A percentile compares a stretch with the other conserved stretches of the same genome.
These are phyloP conservation scores for Clarias batrachus DNA, from an alignment of 2,113 vertebrate genomes.

Conservation along the genomic window DNA sequence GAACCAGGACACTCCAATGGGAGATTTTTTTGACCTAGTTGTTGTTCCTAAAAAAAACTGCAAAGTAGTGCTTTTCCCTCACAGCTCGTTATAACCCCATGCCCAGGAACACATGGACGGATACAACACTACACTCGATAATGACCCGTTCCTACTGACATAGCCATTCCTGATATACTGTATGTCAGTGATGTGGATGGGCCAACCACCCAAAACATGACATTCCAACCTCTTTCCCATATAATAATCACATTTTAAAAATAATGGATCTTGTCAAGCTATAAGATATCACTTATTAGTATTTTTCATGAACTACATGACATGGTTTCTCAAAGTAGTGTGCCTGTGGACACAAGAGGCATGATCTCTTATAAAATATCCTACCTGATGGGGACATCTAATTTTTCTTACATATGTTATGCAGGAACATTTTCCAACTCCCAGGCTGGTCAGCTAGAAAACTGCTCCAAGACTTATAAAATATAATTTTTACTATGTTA, in stretches of 20 bases:
- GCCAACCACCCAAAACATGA: not conserved
- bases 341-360: not conserved
- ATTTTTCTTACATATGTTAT: not conserved
- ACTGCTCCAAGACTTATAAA: not conserved
- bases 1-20: not conserved
- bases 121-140: constrained; percentile 12
- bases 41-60: not conserved
- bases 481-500: not conserved
- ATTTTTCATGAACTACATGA: not conserved
- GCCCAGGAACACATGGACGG: not conserved
- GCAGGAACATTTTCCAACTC: not conserved
- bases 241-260: not conserved
- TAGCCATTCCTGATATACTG: not conserved
- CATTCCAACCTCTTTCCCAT: not conserved
- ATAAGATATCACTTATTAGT: not conserved
- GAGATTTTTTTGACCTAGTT: not conserved
- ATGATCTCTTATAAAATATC: not conserved
- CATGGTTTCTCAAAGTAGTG: not conserved
- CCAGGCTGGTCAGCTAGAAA: not conserved
- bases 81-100: not conserved
- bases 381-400: not conserved
- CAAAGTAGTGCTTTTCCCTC: not conserved
- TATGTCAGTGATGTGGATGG: not conserved
- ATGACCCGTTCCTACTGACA: not conserved
- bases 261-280: not conserved